Conservation (phyloP, 37 sponge, comb jelly and placozoan species). For the Chondrilla cf. caribensis region DNA sequence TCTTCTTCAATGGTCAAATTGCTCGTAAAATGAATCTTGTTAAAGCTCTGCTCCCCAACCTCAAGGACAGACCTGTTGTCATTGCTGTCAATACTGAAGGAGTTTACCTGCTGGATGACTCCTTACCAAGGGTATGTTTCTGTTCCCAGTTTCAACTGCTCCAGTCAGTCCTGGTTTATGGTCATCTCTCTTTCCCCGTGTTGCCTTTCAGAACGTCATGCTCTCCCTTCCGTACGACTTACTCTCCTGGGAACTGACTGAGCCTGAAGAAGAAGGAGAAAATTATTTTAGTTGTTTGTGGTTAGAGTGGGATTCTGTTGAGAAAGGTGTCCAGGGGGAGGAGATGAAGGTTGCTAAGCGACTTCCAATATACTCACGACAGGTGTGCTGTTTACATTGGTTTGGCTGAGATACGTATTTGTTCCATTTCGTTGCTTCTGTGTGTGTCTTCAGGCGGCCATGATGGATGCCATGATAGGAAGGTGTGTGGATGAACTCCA, state of each 20-base stretch:
- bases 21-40: slow-evolving; percentile 33
- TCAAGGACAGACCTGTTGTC: slow-evolving; percentile 48
- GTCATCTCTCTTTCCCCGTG: too few relatives aligned
- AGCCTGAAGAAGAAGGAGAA: slow-evolving; percentile 63
- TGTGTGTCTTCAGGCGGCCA: slow-evolving; percentile 51
- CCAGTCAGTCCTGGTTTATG: not conserved
- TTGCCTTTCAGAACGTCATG: slow-evolving; percentile 44
- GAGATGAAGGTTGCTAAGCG: slow-evolving; percentile 55
- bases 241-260: slow-evolving; percentile 69
- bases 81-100: slow-evolving; percentile 74
- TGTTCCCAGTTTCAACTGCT: not conserved
- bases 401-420: not conserved
- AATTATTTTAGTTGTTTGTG: slow-evolving; percentile 57
- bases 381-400: slow-evolving; percentile 14
- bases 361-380: slow-evolving; percentile 64
- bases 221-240: slow-evolving; percentile 71
- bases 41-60: slow-evolving; percentile 24
- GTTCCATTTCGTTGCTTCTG: not conserved
- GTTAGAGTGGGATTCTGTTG: slow-evolving; percentile 72
- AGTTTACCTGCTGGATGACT: slow-evolving; percentile 43
- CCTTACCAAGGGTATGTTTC: slow-evolving; percentile 47
- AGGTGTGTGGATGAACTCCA: slow-evolving; percentile 61
- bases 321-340: not conserved
- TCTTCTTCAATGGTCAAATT: slow-evolving; percentile 59
- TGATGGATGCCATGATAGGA: slow-evolving; percentile 87